Percentiles rank a stretch among this genome's conserved stretches.
Evolutionary conservation across 2,888 invertebrate genomes (phyloP).

Genomic region (Drosophila putrida): DNA sequence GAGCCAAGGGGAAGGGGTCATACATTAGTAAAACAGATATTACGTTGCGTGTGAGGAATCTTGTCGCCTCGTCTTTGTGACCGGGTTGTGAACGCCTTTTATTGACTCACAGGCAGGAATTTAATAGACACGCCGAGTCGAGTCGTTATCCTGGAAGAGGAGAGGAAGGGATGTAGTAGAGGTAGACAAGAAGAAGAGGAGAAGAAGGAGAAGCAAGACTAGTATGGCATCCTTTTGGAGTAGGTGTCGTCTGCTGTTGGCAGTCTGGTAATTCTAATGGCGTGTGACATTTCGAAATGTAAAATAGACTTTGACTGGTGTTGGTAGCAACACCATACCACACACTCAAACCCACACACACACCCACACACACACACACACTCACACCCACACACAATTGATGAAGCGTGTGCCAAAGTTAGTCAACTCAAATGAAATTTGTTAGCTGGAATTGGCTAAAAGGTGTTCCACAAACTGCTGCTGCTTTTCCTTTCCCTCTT

Average conservation of each 20-base stretch:
- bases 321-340: slow-evolving; percentile 2
- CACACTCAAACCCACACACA: neutral
- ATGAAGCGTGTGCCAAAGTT: slow-evolving; percentile 34
- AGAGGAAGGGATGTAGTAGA: neutral
- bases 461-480: slow-evolving; percentile 37
- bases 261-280: slow-evolving; percentile 26
- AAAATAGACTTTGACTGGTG: slow-evolving; percentile 47
- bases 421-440: slow-evolving; percentile 43
- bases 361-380: neutral
- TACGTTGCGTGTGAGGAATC: slow-evolving; percentile 62
- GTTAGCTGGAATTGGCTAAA: slow-evolving; percentile 38
- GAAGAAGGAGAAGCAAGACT: neutral
- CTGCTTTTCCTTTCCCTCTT: neutral
- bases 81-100: slow-evolving; percentile 27
- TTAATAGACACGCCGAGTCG: slow-evolving; percentile 48
- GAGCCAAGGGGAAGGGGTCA: neutral
- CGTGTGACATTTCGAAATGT: slow-evolving; percentile 65
- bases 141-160: neutral
- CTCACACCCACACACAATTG: slow-evolving; percentile 7
- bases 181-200: neutral
- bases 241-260: slow-evolving; percentile 14
- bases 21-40: slow-evolving; percentile 68
- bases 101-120: slow-evolving; percentile 53
- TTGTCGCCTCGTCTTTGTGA: slow-evolving; percentile 60
- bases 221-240: neutral